phyloP scores from a whole-genome alignment of 2,113 vertebrate genomes.

The Lepus americanus region DNA sequence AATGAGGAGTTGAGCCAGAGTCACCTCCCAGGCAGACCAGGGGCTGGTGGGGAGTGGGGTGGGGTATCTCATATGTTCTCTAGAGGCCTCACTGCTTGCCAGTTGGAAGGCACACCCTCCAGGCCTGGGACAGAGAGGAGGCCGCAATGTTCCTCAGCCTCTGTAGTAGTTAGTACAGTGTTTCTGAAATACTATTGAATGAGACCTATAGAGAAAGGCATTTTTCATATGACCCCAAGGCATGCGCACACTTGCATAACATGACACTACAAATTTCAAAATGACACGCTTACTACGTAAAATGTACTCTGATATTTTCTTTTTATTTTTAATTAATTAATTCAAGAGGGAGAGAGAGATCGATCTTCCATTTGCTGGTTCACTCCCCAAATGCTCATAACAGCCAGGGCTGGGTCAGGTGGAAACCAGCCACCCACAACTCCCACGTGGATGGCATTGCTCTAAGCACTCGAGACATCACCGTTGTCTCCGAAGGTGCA shows the following conservation, averaged over 20 bases:
- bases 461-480: too few species aligned
- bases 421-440: too few species aligned
- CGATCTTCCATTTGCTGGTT: too few species aligned
- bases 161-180: neutral
- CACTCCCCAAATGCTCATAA: too few species aligned
- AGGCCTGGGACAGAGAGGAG: neutral
- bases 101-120: neutral
- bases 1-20: neutral
- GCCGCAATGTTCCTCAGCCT: neutral
- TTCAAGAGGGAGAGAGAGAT: too few species aligned
- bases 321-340: neutral
- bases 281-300: neutral
- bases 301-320: neutral
- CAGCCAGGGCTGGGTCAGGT: too few species aligned
- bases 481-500: too few species aligned
- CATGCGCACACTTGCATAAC: neutral
- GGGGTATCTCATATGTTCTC: neutral
- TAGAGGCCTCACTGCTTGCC: neutral
- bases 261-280: neutral
- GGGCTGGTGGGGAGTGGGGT: neutral
- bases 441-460: too few species aligned
- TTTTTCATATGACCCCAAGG: neutral
- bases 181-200: neutral
- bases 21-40: neutral
- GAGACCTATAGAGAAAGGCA: neutral